Base-by-base conservation (phyloP, 1,140 invertebrate genomes). In the Marisa cornuarietis region DNA sequence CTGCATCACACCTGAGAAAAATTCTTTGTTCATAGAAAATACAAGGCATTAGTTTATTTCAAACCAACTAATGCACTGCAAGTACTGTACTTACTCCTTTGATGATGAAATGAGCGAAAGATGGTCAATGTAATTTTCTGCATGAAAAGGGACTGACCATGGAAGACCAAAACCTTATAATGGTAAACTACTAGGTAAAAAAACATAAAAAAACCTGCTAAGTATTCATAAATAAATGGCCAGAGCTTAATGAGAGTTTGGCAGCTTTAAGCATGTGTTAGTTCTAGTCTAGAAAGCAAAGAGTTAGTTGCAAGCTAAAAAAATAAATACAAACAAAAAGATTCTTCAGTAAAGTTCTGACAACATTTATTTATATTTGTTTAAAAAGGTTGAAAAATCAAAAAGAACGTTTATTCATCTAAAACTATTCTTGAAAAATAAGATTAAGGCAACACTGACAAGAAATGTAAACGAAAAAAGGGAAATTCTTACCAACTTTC, bases 91-190 rank as follows among this genome's bases (percentile, higher is more conserved):
- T 42, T 42, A 72, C 71, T 11, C 49, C 7, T 54, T 24, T 26
- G 54, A n/a, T 73, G 71, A 73, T 54, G 71, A 73, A 73, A 73
- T 54, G 71, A 52, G 26, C 71, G 51, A 73, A 73, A 73, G 51
- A 73, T 73, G 71, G 71, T 73, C 24, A n/a, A 71, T 42, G 69
- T 24, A 73, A 6, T 49, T 73, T 73, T 51, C 49, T 54, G 71
- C 71, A 73, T 73, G 71, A 73, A 73, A 73, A 8, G 54, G 71
- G 52, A 73, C 71, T 54, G 54, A 54, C n/a, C 11, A 18, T 58
- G 6, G 54, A 58, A 58, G 54, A 18, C 54, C 54, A 18, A 14
- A 58, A 58, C 54, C 54, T 14, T 58, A 58, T 58, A 58, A 58
- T 58, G 54, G 54, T 58, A 58, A 58, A 14, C 11, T 14, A 58